Conservation (phyloP, 2,797 vertebrate species). For the Sebastes cheni region DNA sequence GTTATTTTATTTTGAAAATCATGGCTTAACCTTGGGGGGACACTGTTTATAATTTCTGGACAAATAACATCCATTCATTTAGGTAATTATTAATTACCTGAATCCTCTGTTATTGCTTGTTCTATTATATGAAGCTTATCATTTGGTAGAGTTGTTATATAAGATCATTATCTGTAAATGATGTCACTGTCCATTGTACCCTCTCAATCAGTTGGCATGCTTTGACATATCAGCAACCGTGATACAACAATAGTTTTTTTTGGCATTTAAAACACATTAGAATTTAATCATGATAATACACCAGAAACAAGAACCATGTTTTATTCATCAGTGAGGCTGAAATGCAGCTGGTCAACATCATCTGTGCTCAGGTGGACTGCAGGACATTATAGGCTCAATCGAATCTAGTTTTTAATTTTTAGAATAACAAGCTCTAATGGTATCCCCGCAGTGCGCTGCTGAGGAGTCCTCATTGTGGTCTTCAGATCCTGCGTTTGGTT, state of each 20-base stretch:
- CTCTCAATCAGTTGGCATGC: neutral
- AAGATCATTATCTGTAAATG: neutral
- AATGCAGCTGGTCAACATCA: neutral
- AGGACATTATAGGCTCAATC: neutral
- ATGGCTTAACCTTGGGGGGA: no score
- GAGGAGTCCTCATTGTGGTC: neutral
- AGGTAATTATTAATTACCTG: neutral
- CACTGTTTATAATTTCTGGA: neutral
- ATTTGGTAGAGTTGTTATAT: neutral
- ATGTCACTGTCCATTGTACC: neutral
- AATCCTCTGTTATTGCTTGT: neutral
- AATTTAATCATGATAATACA: neutral
- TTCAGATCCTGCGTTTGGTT: neutral
- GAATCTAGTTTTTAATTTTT: neutral
- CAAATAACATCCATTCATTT: neutral
- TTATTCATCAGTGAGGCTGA: neutral
- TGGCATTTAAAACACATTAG: neutral
- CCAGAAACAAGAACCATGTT: neutral
- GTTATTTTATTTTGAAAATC: neutral
- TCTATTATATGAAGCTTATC: neutral
- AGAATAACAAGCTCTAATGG: neutral
- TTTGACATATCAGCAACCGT: neutral
- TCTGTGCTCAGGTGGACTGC: conserved; percentile 1
- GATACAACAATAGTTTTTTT: neutral
- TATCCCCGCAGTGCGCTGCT: neutral